phyloP scores from a whole-genome alignment of 2,113 vertebrate species.

The Rhinichthys klamathensis region DNA sequence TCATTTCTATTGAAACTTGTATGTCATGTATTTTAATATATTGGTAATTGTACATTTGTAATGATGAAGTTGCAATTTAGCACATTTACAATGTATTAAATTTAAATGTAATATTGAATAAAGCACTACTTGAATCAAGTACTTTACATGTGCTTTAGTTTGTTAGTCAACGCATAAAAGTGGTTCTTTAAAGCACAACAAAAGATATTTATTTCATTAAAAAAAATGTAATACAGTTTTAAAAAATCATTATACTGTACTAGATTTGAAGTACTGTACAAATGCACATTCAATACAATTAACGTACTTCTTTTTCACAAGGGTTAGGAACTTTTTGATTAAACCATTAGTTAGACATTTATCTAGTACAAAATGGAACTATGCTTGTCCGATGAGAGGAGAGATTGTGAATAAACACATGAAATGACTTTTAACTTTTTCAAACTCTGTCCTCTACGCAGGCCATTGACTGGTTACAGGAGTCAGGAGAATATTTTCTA shows the following conservation, averaged over 20 bases:
- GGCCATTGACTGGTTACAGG: slow-evolving; percentile 97
- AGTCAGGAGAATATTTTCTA: slow-evolving; percentile 95
- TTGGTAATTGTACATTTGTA: not conserved
- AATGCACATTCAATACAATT: not conserved
- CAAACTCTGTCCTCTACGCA: slow-evolving; percentile 58
- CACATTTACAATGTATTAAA: no score
- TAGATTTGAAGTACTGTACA: not conserved
- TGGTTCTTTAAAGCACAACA: not conserved
- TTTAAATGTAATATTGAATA: no score
- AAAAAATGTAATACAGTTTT: not conserved
- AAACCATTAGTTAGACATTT: not conserved
- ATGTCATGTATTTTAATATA: not conserved
- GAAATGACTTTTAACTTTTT: not conserved
- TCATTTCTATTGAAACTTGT: not conserved
- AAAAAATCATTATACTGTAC: no score
- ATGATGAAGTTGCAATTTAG: not conserved
- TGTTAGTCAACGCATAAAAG: not conserved
- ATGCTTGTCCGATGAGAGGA: not conserved
- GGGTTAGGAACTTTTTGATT: not conserved
- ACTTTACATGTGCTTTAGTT: not conserved
- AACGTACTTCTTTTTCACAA: not conserved
- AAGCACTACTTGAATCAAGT: not conserved
- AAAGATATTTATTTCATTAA: not conserved
- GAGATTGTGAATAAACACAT: not conserved
- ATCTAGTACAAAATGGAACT: not conserved